Base-by-base conservation (phyloP, 2,888 invertebrate genomes). In the Magallana nippona region DNA sequence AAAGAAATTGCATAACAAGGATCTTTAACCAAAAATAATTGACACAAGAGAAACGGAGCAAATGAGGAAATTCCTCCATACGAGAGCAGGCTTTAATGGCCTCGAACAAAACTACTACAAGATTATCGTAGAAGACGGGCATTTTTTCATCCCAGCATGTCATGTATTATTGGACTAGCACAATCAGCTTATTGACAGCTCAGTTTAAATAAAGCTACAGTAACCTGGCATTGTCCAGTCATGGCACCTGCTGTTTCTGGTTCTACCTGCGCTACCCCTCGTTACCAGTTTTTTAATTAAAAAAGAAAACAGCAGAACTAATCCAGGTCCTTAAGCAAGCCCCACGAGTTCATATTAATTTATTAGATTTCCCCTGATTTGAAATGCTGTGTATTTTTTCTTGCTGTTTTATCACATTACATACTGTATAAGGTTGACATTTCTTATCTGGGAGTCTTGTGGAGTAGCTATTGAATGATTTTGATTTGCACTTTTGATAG, bases 161-260 rank as follows among this genome's bases (percentile, higher is more conserved):
- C 15, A 22, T 71, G 27, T 71, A 32, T 71, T 71, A 71, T 71
- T 71, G 27, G 27, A 71, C 71, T 5, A 27, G 71, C 71, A 27
- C 71, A 71, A 71, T 71, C 27, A 11, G 71, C 71, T 71, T 71
- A 71, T 71, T 71, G 71, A 71, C 71, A 71, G 71, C 71, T 71
- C 22, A 27, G 27, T 71, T 10, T 71, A 32, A 71, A 71, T 71
- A 71, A 71, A 71, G 27, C 71, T 27, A 11, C 27, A 27, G 32
- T 71, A 22, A 13, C 71, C 15, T 27, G 27, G 71, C 71, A 71
- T 15, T 32, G 71, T 71, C 71, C 71, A 71, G 32, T 13, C 71
- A 5, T 22, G 32, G 32, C 71, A 71, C 27, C 71, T 27, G 27
- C 27, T 8, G 71, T 71, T 27, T 22, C 22, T 71, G 22, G 71